Evolutionary conservation across 2,888 invertebrate species (phyloP), one percentile per base, ranked within the genome.

Genomic region (Galeopsomyia nigrocyanea): DNA sequence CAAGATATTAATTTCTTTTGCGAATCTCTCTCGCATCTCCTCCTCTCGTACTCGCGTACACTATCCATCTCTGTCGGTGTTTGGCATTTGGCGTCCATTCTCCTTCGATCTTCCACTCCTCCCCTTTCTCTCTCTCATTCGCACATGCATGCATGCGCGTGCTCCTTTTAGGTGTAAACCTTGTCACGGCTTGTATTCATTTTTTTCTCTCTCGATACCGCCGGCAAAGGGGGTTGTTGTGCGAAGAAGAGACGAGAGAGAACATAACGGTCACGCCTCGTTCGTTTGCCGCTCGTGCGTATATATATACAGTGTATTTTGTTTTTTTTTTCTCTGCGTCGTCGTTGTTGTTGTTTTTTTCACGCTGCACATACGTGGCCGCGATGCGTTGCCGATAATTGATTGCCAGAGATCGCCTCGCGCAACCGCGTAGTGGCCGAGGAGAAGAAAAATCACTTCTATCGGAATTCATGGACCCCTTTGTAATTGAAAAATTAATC

Each of bases 231-330:
- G 60, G 46, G 58, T 39, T 39, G 39, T 39, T 46, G 67, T 21
- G 21, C n/a, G n/a, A n/a, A n/a, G n/a, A n/a, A n/a, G 49, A 60
- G 58, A 67, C 58, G 7, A 7, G 39, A 10, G n/a, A 39, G n/a
- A 67, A 60, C 19, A 46, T 53, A 55, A 61, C 53, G 61, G 68
- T 68, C 68, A 61, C 68, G 68, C 68, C 60, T 68, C 61, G 68
- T 22, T 68, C 58, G 39, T 31, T 21, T 39, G 50, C 39, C 60
- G 53, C 39, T 39, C 26, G 46, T 7, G 22, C 26, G 26, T 5
- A 26, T 26, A 26, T 5, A 26, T 26, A 26, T 10, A 10, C 39
- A 7, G 1, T 3, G 7, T 39, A 39, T 39, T 39, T 10, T 10
- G 1, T 39, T 16, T 51, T 67, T 60, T 58, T 57, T 39, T 39